Evolutionary conservation across 2,113 vertebrate species (phyloP).

Genomic region (Oxygymnocypris stewartii): DNA sequence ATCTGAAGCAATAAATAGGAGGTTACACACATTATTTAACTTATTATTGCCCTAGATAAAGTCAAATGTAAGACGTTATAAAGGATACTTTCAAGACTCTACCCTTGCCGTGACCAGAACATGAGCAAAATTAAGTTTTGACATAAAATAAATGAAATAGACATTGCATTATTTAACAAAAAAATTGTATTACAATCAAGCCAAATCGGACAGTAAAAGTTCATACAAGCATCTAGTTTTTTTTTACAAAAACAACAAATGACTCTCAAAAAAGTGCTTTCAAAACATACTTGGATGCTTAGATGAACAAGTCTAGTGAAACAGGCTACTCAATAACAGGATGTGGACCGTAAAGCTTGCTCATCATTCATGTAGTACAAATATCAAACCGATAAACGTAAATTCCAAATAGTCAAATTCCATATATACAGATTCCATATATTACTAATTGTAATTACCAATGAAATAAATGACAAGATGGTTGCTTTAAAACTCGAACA

Average conservation of each 20-base stretch:
- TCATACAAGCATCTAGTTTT: neutral
- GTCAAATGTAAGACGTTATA: neutral
- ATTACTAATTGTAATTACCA: neutral
- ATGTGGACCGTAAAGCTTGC: neutral
- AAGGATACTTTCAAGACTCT: neutral
- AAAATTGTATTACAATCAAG: neutral
- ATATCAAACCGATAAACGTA: neutral
- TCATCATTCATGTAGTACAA: neutral
- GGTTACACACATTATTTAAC: too few relatives aligned
- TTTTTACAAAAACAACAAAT: neutral
- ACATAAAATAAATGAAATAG: neutral
- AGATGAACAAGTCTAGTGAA: neutral
- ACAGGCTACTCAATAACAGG: neutral
- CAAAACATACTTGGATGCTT: neutral
- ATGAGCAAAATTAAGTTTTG: neutral
- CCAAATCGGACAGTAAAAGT: neutral
- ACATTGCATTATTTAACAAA: neutral
- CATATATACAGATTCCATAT: constrained; percentile 11
- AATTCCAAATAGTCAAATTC: too few relatives aligned
- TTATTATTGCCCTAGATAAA: neutral
- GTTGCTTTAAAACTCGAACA: too few relatives aligned
- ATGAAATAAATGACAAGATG: too few relatives aligned
- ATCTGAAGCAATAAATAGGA: too few relatives aligned
- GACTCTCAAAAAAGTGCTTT: too few relatives aligned
- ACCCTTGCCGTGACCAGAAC: neutral